Conservation (phyloP, 2,113 vertebrate species). For the Cynocephalus volans region DNA sequence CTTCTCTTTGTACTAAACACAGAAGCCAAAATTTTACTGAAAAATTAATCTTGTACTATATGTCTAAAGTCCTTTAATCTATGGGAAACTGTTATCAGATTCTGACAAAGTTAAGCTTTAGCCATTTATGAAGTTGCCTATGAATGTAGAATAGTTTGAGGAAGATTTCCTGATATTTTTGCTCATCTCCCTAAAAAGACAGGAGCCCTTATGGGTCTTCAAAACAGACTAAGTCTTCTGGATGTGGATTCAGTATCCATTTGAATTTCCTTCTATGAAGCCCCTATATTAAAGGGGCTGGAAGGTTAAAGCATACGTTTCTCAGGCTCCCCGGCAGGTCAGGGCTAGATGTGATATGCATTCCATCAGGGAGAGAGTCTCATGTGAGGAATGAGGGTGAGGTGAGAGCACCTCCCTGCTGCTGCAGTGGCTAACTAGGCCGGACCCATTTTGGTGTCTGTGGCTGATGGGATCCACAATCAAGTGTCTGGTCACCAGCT, state of each 20-base stretch:
- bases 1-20: neutral
- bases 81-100: neutral
- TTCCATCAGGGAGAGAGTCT: neutral
- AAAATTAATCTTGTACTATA: neutral
- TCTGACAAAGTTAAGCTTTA: neutral
- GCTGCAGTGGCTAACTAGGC: neutral
- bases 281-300: neutral
- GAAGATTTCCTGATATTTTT: neutral
- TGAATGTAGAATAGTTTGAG: neutral
- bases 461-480: neutral
- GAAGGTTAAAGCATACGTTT: neutral
- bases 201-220: neutral
- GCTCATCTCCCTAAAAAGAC: neutral
- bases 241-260: neutral
- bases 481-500: too few relatives aligned
- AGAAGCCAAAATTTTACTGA: neutral
- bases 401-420: too few relatives aligned
- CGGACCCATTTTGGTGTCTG: neutral
- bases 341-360: accelerated
- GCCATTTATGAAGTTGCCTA: neutral
- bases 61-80: neutral
- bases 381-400: neutral
- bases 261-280: neutral
- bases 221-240: neutral
- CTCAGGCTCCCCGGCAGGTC: neutral